Evolutionary conservation across 2,113 vertebrate genomes (phyloP).

Genomic region (Cromileptes altivelis): DNA sequence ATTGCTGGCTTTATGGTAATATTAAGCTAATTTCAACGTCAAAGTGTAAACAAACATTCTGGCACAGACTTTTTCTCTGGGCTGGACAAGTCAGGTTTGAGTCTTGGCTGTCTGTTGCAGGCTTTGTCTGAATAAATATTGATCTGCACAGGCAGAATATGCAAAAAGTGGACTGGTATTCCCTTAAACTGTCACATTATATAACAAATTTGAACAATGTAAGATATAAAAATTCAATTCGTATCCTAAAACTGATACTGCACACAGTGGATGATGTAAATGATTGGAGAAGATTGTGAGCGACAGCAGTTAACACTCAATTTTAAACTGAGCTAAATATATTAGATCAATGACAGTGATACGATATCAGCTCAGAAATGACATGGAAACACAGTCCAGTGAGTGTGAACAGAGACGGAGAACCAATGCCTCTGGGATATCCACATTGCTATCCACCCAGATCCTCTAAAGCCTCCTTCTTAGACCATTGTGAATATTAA

Average conservation of each 20-base stretch:
- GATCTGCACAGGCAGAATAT: conserved; percentile 6
- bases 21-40: conserved; percentile 14
- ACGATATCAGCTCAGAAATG: conserved; percentile 1
- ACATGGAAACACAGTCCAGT: not conserved
- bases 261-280: not conserved
- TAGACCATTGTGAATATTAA: conserved; percentile 65
- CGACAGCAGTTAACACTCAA: not conserved
- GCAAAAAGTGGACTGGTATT: not conserved
- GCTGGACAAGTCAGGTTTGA: conserved; percentile 6
- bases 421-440: conserved; percentile 26
- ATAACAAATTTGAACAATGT: not conserved
- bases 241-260: not conserved
- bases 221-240: not conserved
- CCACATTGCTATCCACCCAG: conserved; percentile 44
- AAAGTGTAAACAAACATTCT: conserved; percentile 26
- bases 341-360: not conserved
- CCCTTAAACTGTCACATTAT: not conserved
- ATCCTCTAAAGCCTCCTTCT: conserved; percentile 60
- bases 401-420: not conserved
- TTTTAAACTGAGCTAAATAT: conserved; percentile 9
- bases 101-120: not conserved
- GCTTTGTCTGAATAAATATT: not conserved
- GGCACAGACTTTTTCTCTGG: not conserved
- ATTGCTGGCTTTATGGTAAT: conserved; percentile 8
- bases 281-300: not conserved